phyloP scores from a whole-genome alignment of 2,113 vertebrate genomes.

The Toxotes chatareus region DNA sequence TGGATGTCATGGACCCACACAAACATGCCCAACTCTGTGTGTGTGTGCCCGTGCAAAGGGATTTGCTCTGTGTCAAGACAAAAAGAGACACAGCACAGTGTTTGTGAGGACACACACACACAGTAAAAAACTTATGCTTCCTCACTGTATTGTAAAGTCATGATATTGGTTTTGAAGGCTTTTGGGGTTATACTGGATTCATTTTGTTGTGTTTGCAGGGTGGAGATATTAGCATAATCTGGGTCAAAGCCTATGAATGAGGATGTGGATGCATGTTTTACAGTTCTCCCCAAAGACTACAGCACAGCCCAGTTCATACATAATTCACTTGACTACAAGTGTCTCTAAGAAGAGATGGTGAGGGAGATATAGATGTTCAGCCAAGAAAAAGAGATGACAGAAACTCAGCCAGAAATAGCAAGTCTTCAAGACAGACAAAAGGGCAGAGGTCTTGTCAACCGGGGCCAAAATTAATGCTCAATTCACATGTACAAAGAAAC shows the following conservation, averaged over 20 bases:
- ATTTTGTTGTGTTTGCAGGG: conserved; percentile 66
- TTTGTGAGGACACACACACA: conserved; percentile 10
- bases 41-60: conserved; percentile 1
- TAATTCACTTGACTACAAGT: conserved; percentile 76
- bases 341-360: conserved; percentile 51
- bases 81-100: conserved; percentile 18
- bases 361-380: conserved; percentile 15
- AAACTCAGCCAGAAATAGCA: conserved; percentile 8
- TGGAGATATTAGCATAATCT: conserved; percentile 73
- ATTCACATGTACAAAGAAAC: conserved; percentile 7
- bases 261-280: conserved; percentile 76
- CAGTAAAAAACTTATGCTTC: conserved; percentile 1
- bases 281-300: conserved; percentile 67
- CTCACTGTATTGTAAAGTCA: conserved; percentile 25
- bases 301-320: conserved; percentile 74
- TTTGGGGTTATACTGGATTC: conserved; percentile 60
- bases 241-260: conserved; percentile 75
- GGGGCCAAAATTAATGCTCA: not conserved
- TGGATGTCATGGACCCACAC: conserved; percentile 63
- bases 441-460: conserved; percentile 7
- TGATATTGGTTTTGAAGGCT: conserved; percentile 59
- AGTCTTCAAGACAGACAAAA: conserved; percentile 14
- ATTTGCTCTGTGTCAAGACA: conserved; percentile 11
- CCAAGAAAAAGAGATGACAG: conserved; percentile 12
- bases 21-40: conserved; percentile 19